phyloP scores from a whole-genome alignment of 2,888 invertebrate genomes.

The Nesidiocoris tenuis region DNA sequence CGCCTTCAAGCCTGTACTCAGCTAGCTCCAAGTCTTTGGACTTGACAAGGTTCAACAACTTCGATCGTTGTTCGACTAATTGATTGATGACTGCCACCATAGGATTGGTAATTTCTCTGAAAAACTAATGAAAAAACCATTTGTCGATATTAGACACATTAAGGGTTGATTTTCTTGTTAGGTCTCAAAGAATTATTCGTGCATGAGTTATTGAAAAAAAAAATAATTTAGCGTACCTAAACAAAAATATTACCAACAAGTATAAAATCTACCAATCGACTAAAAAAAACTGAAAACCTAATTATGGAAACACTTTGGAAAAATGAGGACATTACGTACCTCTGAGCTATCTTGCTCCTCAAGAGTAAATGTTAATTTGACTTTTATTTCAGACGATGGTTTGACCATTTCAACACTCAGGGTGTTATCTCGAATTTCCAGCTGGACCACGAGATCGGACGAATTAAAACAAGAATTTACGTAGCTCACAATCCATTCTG shows the following conservation, averaged over 20 bases:
- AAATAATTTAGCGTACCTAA: neutral
- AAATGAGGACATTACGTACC: too few relatives aligned
- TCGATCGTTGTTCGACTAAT: constrained; percentile 37
- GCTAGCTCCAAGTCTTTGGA: constrained; percentile 46
- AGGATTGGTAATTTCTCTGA: constrained; percentile 44
- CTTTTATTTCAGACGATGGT: constrained; percentile 27
- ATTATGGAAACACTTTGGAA: too few relatives aligned
- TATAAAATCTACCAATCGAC: neutral
- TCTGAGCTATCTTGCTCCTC: constrained; percentile 9
- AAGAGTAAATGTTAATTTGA: constrained; percentile 37
- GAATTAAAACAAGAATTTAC: constrained; percentile 18
- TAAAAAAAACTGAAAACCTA: neutral
- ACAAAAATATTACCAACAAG: neutral
- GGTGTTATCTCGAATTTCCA: neutral
- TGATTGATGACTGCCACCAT: constrained; percentile 41
- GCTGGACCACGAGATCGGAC: neutral
- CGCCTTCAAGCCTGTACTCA: constrained; percentile 47
- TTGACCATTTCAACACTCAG: constrained; percentile 8
- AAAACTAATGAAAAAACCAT: constrained; percentile 38
- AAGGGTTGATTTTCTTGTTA: neutral
- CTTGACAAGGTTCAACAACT: constrained; percentile 34
- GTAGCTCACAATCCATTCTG: constrained; percentile 36
- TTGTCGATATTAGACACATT: constrained; percentile 2
- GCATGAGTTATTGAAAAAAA: too few relatives aligned
- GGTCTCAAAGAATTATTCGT: too few relatives aligned